Evolutionary conservation across 2,888 invertebrate species (phyloP).

Genomic region (Mayetiola destructor): DNA sequence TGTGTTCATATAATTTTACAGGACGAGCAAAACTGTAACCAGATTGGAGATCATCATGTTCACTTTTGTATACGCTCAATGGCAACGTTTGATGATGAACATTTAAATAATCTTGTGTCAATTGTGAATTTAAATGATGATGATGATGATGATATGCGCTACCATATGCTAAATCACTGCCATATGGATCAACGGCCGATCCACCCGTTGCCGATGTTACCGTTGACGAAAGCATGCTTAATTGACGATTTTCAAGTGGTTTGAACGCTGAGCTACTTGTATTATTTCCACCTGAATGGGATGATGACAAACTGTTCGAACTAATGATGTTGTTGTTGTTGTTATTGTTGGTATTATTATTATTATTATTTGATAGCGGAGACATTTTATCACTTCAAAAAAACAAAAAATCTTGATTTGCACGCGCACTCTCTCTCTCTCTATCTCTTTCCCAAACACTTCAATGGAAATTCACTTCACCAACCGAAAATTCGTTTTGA

Average conservation of each 20-base stretch:
- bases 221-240: neutral
- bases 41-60: constrained; percentile 13
- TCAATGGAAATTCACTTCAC: neutral
- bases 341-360: neutral
- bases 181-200: constrained; percentile 7
- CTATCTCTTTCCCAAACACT: neutral
- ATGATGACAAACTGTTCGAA: neutral
- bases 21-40: constrained; percentile 15
- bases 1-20: constrained; percentile 14
- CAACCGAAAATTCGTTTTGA: neutral
- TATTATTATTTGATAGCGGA: constrained; percentile 14
- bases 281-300: constrained; percentile 8
- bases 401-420: neutral
- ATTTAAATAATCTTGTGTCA: constrained; percentile 10
- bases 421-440: neutral
- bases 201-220: neutral
- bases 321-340: neutral
- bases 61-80: constrained; percentile 13
- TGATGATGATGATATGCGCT: constrained; percentile 13
- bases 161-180: neutral
- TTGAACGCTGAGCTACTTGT: constrained; percentile 15
- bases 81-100: constrained; percentile 1
- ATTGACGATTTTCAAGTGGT: constrained; percentile 15
- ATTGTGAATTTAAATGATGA: constrained; percentile 10
- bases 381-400: constrained; percentile 14